Conservation (phyloP, 2,113 vertebrate species). For the Papio anubis region DNA sequence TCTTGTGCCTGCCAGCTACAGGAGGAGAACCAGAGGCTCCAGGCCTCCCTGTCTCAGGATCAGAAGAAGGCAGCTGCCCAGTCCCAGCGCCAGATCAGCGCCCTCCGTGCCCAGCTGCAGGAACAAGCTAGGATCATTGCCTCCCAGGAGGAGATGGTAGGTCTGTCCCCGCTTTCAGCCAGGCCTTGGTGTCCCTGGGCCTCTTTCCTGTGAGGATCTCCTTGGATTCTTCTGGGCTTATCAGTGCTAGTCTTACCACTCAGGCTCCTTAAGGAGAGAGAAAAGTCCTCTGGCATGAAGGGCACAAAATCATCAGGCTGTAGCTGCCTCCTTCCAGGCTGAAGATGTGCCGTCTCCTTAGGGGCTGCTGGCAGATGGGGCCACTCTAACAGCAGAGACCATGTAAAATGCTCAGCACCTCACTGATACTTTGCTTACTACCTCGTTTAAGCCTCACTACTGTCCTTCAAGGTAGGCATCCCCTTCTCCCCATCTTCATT, state of each 20-base stretch:
- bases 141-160: slow-evolving; percentile 81
- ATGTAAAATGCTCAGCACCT: accelerated
- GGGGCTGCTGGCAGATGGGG: background rate
- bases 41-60: slow-evolving; percentile 70
- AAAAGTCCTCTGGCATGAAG: background rate
- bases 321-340: background rate
- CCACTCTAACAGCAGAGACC: background rate
- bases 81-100: slow-evolving; percentile 63
- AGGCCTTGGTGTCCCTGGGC: accelerated
- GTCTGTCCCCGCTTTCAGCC: background rate
- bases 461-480: background rate
- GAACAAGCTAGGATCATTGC: slow-evolving; percentile 73
- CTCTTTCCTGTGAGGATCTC: background rate
- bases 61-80: slow-evolving; percentile 62
- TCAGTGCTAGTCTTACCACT: background rate
- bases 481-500: background rate
- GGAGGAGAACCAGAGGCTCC: slow-evolving; percentile 76
- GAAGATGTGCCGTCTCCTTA: background rate
- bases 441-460: background rate
- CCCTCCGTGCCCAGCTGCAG: slow-evolving; percentile 66
- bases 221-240: background rate
- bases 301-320: too few relatives aligned
- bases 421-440: background rate
- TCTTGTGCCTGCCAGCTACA: slow-evolving; percentile 67
- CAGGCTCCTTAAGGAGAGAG: background rate